Evolutionary conservation across 1,140 invertebrate species (phyloP), one percentile per base, ranked within the genome.

Genomic region (Meloidogyne floridensis): DNA sequence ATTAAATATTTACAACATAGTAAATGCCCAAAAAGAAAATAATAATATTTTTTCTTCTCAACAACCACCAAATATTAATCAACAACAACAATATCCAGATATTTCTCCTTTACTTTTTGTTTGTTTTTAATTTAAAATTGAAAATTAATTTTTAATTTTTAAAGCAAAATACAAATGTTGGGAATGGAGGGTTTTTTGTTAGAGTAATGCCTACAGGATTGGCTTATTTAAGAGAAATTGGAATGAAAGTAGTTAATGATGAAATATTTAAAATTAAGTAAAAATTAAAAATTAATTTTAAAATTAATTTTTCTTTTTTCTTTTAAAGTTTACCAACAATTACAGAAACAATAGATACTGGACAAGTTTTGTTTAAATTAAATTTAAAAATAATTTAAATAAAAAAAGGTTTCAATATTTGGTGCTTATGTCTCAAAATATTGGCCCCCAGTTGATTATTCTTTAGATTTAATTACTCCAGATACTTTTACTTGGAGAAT

Each of bases 221-320:
- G 51, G 88, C 88, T 15, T 89, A 90, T 80, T 80, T 89, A 77
- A 78, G 88, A 72, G 88, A 89, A 83, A 84, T 89, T 74, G 88
- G 89, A 71, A 89, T 89, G 85, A 89, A 89, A 81, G 88, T 89
- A 42, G 87, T 89, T 10, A 89, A 90, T 81, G 88, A 89, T 75
- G 87, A 89, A 83, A 83, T 89, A 51, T 81, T 90, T 8, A 87
- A 86, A 81, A 83, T 89, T 75, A 79, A 72, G 77, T 71, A 69
- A 43, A 78, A 78, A 59, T 15, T 77, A 43, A 78, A 53, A 71
- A 18, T 77, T 77, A 32, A 6, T 43, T 53, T 65, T 43, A 6
- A n/a, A 65, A 77, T 32, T 59, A 18, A 11, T 69, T 42, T 42
- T n/a, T 15, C 9, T 74, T 74, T 53, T 4, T 43, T 65, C 7